These are phyloP conservation scores for Bellardia bayeri DNA, from an alignment of 2,888 invertebrate species.

Conservation along the genomic window DNA sequence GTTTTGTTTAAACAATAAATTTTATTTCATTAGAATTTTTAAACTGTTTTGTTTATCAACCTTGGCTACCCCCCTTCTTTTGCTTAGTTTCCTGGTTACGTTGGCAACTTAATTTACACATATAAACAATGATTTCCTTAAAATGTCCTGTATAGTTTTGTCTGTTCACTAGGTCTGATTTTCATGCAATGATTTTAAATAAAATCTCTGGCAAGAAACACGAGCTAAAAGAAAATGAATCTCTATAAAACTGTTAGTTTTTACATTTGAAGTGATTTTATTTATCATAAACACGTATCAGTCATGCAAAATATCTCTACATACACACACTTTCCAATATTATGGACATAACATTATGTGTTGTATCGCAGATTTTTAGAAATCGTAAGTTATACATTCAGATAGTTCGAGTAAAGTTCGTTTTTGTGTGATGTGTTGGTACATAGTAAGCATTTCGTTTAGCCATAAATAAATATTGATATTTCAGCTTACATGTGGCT, in stretches of 20 bases:
- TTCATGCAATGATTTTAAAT: conserved; percentile 44
- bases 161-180: neutral
- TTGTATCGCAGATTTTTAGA: conserved; percentile 13
- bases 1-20: conserved; percentile 7
- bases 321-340: neutral
- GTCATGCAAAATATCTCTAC: conserved; percentile 31
- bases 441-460: conserved; percentile 58
- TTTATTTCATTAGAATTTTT: neutral
- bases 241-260: conserved; percentile 17
- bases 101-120: conserved; percentile 64
- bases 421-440: neutral
- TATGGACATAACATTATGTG: conserved; percentile 8
- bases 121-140: conserved; percentile 64
- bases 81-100: conserved; percentile 54
- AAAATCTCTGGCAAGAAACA: neutral
- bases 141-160: neutral
- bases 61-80: conserved; percentile 7
- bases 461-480: conserved; percentile 73
- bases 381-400: conserved; percentile 33
- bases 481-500: conserved; percentile 69
- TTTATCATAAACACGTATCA: conserved; percentile 57
- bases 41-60: conserved; percentile 8
- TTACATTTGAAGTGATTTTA: conserved; percentile 37
- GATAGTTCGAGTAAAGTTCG: neutral
- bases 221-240: neutral